phyloP scores from a whole-genome alignment of 1,140 invertebrate species.

The Drosophila sturtevanti region DNA sequence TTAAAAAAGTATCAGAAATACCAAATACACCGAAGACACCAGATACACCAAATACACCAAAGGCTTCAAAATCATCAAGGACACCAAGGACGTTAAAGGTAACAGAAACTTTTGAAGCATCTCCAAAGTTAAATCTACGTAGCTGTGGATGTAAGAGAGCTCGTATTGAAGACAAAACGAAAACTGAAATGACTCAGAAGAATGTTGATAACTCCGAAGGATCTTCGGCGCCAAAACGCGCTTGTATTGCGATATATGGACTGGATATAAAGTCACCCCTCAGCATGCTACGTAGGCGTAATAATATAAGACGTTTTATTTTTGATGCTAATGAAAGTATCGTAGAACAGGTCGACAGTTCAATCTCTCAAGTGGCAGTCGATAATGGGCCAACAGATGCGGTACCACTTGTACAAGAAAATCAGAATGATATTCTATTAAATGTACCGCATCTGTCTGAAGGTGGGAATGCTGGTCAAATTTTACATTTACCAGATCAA shows the following conservation, averaged over 20 bases:
- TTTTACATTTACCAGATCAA: not conserved
- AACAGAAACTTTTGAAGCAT: not conserved
- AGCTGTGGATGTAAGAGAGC: not conserved
- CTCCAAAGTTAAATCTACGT: not conserved
- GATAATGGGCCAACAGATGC: no score
- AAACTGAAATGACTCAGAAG: not conserved
- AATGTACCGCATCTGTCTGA: not conserved
- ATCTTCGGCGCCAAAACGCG: not conserved
- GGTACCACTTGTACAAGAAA: not conserved
- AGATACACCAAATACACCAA: not conserved
- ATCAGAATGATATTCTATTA: not conserved
- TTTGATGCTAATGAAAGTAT: not conserved
- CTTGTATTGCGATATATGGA: not conserved
- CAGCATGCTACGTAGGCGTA: not conserved
- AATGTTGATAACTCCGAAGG: not conserved
- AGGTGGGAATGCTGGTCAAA: not conserved
- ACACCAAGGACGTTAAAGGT: not conserved
- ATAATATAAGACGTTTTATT: not conserved
- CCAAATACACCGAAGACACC: not conserved
- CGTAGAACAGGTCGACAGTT: not conserved
- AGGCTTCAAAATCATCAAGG: not conserved
- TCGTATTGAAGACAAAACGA: not conserved
- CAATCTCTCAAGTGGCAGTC: no score
- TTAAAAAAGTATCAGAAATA: no score
- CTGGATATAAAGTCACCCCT: not conserved